A percentile compares a stretch with the other conserved stretches of the same genome.
These are phyloP conservation scores for Drosophila anomelani DNA, from an alignment of 2,888 invertebrate species.

Conservation along the genomic window DNA sequence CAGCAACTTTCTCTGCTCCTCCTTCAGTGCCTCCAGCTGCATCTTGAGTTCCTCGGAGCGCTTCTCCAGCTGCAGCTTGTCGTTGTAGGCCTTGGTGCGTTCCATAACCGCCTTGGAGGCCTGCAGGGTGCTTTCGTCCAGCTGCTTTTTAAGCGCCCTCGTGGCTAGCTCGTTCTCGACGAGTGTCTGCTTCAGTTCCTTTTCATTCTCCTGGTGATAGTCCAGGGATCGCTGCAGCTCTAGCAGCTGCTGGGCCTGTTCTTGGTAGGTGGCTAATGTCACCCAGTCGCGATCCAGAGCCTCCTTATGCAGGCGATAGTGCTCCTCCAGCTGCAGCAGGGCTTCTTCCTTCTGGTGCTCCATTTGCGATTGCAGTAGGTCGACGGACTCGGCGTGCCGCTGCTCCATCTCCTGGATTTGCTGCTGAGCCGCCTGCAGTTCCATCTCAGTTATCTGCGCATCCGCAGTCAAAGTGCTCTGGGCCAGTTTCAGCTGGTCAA, in stretches of 20 bases:
- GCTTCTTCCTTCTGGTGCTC: conserved; percentile 66
- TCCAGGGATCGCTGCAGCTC: conserved; percentile 83
- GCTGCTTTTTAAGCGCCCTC: conserved; percentile 87
- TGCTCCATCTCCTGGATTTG: conserved; percentile 79
- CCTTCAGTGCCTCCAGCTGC: conserved; percentile 64
- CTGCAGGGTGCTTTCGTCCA: conserved; percentile 90
- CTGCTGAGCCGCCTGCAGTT: conserved; percentile 73
- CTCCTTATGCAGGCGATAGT: conserved; percentile 84
- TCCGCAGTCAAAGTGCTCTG: conserved; percentile 81
- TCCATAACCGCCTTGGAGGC: conserved; percentile 91
- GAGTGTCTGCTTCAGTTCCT: conserved; percentile 83
- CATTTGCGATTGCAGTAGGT: conserved; percentile 72
- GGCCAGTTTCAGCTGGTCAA: conserved; percentile 84
- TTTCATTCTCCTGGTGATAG: conserved; percentile 84
- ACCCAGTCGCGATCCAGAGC: conserved; percentile 86
- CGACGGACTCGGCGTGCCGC: conserved; percentile 71
- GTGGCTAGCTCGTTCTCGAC: conserved; percentile 85
- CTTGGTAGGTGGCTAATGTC: conserved; percentile 86
- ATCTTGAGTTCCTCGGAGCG: conserved; percentile 72
- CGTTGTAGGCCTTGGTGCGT: conserved; percentile 90
- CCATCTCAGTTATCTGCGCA: conserved; percentile 76
- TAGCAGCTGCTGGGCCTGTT: conserved; percentile 85
- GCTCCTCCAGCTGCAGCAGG: conserved; percentile 61
- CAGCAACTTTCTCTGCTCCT: conserved; percentile 74
- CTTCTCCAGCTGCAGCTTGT: conserved; percentile 88